Percentiles rank a stretch among this genome's conserved stretches.
These are phyloP conservation scores for Periphyllus acericola DNA, from an alignment of 2,888 invertebrate genomes.

Conservation along the genomic window DNA sequence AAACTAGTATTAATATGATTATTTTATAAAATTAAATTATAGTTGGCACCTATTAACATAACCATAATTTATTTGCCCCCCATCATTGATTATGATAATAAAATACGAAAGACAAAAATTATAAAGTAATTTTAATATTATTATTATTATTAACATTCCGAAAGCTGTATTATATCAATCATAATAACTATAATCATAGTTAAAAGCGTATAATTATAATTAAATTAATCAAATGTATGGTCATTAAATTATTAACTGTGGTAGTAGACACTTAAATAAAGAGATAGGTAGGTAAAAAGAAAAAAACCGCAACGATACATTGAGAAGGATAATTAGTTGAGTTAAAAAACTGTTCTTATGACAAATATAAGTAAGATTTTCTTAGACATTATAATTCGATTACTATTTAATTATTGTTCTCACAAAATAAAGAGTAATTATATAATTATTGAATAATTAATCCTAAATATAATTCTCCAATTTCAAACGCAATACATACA, in stretches of 20 bases:
- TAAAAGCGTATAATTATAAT: slow-evolving; percentile 8
- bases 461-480: too few relatives aligned
- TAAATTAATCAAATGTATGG: neutral
- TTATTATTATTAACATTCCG: neutral
- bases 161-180: neutral
- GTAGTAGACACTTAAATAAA: neutral
- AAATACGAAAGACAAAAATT: neutral
- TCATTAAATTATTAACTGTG: neutral
- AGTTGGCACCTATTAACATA: neutral
- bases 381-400: too few relatives aligned
- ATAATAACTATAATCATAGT: slow-evolving; percentile 6
- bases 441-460: too few relatives aligned
- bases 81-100: neutral
- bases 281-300: neutral
- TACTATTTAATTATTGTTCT: too few relatives aligned
- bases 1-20: neutral
- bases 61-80: neutral
- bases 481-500: too few relatives aligned
- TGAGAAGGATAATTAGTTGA: too few relatives aligned
- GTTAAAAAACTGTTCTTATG: too few relatives aligned
- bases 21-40: neutral
- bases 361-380: too few relatives aligned
- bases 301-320: too few relatives aligned
- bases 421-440: too few relatives aligned
- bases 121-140: neutral